Evolutionary conservation across 2,113 vertebrate species (phyloP), one percentile per base, ranked within the genome.

Genomic region (Euleptes europaea): DNA sequence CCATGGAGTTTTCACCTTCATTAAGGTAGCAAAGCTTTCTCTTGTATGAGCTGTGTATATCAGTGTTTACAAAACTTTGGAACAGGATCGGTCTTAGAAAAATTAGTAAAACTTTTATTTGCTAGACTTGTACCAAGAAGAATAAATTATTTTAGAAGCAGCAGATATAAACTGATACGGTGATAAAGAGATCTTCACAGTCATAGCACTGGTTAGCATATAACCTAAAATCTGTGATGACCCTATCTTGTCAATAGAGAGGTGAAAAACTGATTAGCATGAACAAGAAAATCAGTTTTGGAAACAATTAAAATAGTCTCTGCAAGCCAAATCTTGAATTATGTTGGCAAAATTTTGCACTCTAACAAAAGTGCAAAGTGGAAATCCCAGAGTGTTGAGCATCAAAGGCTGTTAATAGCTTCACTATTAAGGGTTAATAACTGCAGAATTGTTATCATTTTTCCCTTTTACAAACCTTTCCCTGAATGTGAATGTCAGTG

Each of bases 371-470:
- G 2, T 77, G 17, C 42, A 14, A 86, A 57, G 35, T 44, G 35
- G 69, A 80, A 89, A 79, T 75, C 90, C 38, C 66, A n/a, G 75
- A 80, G 19, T 76, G 74, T 23, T 88, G 21, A 89, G 19, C 84
- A 89, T 86, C 78, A 73, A n/a, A 91, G 85, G 74, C 74, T 85
- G 86, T 84, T 84, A 26, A 33, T 49, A 80, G 0, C 82, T 90
- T 85, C 31, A 83, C 71, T 83, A 13, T 89, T 85, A 80, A 81
- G 76, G 81, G 1, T 87, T 87, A 90, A 88, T 88, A 54, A 82
- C 38, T 87, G 67, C 78, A 90, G 87, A 81, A 90, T 47, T 93
- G 82, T 89, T 93, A n/a, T 44, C 86, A 84, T 91, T 93, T 93
- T 90, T n/a, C 26, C 26, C 15, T 73, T 92, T 71, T 70, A 5